phyloP scores from a whole-genome alignment of 2,888 invertebrate species.

The Cantharis lateralis region DNA sequence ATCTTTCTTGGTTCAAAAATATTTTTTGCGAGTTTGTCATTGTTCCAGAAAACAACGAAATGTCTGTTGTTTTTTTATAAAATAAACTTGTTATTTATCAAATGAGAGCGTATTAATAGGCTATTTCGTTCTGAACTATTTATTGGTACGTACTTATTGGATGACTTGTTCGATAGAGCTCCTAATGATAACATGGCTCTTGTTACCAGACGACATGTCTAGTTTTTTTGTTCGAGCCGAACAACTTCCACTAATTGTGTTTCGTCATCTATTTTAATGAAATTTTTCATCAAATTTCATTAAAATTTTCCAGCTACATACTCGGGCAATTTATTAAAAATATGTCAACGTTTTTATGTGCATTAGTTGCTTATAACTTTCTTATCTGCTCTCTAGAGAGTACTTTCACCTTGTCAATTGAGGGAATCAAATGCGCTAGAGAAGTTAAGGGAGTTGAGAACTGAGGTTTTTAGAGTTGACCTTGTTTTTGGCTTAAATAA shows the following conservation, averaged over 20 bases:
- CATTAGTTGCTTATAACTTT: neutral
- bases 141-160: neutral
- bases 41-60: too few relatives aligned
- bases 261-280: neutral
- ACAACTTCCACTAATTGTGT: neutral
- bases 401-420: neutral
- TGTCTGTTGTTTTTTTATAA: too few relatives aligned
- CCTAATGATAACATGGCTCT: neutral
- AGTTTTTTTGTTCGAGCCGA: neutral
- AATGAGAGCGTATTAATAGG: neutral
- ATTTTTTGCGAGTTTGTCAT: neutral
- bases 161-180: neutral
- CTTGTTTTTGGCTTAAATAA: neutral
- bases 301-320: neutral
- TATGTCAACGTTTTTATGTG: neutral
- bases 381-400: neutral
- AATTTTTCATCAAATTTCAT: neutral
- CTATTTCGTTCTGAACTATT: neutral
- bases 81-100: neutral
- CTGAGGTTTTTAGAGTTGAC: neutral
- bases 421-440: neutral
- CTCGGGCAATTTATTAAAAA: neutral
- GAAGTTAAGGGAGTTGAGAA: neutral
- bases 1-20: neutral
- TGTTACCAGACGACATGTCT: neutral